phyloP scores from a whole-genome alignment of 1,140 invertebrate species.

The Antheraea mylitta region DNA sequence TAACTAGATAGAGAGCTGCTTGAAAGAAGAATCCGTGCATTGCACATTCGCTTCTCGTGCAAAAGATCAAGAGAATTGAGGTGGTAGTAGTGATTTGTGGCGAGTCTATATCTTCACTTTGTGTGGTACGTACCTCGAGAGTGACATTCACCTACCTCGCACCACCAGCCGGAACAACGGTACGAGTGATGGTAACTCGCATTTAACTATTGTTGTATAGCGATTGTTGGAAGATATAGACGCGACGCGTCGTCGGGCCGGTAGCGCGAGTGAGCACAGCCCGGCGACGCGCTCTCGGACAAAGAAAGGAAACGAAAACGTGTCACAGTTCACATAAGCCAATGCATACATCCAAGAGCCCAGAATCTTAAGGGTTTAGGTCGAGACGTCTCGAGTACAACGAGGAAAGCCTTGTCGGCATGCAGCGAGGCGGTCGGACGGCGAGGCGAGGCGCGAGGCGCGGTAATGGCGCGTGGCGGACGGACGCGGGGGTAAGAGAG shows the following conservation, averaged over 20 bases:
- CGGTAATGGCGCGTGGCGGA: constrained; percentile 13
- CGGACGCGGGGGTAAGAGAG: constrained; percentile 24
- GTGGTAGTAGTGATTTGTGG: constrained; percentile 69
- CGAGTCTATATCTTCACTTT: constrained; percentile 66
- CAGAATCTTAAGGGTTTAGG: constrained; percentile 77
- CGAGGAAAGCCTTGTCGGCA: constrained; percentile 73
- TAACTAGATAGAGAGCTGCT: constrained; percentile 77
- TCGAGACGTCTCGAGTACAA: constrained; percentile 73
- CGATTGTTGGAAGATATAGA: constrained; percentile 65
- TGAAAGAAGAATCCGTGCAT: constrained; percentile 77
- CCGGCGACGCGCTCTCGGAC: constrained; percentile 63
- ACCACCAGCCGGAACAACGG: constrained; percentile 13
- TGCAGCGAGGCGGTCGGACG: constrained; percentile 68
- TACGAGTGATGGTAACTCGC: neutral
- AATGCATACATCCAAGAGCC: constrained; percentile 78
- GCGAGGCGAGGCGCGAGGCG: constrained; percentile 36
- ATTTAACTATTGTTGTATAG: neutral
- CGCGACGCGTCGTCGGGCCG: constrained; percentile 60
- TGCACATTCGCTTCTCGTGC: constrained; percentile 77
- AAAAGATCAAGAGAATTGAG: constrained; percentile 68
- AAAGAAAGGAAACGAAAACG: constrained; percentile 78
- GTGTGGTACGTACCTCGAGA: constrained; percentile 43
- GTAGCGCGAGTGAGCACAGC: constrained; percentile 31
- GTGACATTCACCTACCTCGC: constrained; percentile 21
- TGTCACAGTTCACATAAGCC: constrained; percentile 78